Percentiles rank a stretch among this genome's conserved stretches.
Evolutionary conservation across 2,888 invertebrate genomes (phyloP).

Genomic region (Philhelius pedissequus): DNA sequence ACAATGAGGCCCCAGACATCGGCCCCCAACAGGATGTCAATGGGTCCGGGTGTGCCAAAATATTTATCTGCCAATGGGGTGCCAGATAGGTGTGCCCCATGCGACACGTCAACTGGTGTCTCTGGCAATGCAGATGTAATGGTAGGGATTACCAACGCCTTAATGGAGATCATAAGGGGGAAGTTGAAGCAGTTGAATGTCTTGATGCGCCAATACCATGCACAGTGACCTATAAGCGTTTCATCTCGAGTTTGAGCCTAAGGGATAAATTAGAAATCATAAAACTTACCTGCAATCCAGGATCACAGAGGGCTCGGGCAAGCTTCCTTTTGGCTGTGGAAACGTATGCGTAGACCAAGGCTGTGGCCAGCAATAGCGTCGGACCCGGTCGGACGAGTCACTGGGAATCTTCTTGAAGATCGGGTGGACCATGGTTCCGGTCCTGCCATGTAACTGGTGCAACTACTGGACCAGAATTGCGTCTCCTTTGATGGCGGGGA

Average conservation of each 20-base stretch:
- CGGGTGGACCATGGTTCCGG: no score
- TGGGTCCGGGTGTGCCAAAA: neutral
- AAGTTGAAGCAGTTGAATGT: no score
- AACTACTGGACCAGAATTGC: neutral
- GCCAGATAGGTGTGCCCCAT: constrained; percentile 9
- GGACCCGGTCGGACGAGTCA: neutral
- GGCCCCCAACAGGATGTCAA: neutral
- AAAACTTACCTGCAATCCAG: constrained; percentile 55
- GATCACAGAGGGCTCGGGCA: constrained; percentile 36
- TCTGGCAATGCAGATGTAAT: constrained; percentile 9
- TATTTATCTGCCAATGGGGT: neutral
- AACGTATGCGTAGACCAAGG: constrained; percentile 3
- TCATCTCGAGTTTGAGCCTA: constrained; percentile 4
- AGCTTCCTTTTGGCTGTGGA: neutral
- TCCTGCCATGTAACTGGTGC: neutral
- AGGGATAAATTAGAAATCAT: constrained; percentile 15
- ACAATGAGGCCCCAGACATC: constrained; percentile 12
- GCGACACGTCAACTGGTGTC: neutral
- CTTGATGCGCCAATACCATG: constrained; percentile 45
- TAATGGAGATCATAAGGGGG: neutral
- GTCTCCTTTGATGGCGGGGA: neutral
- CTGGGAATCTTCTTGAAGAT: neutral
- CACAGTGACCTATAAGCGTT: neutral
- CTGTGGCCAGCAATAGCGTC: constrained; percentile 34
- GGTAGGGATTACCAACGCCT: no score